Base-by-base conservation (phyloP, 2,113 vertebrate species). In the Mastomys natalensis region DNA sequence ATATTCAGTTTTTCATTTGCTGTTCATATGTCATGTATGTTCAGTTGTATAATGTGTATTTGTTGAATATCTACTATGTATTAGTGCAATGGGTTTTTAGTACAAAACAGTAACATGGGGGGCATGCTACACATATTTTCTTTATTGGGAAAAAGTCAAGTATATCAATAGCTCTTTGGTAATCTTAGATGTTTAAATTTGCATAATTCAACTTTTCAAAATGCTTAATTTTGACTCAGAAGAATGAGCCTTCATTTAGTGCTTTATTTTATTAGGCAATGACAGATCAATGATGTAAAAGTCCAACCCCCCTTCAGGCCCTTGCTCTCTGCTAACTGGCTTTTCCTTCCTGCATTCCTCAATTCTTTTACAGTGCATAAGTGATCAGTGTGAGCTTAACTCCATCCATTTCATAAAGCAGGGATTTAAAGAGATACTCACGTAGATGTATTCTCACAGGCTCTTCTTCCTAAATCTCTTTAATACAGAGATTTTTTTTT, bases 71-170 rank as follows among this genome's bases (percentile, higher is more conserved):
- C 37, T 77, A 81, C 19, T 40, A 6, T 43, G 12, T 58, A 10
- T 81, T n/a, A 55, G 1, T 64, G 2, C n/a, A 87, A 93, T 7
- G 22, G 55, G 40, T 64, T 91, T 94, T 91, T 34, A 62, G 58
- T 80, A 72, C 78, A 64, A 84, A 90, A 13, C 34, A 58, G 34
- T 58, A 74, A 70, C 34, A 90, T 5, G 7, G 70, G 60, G 74
- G 73, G 43, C 26, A 88, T 31, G 84, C 45, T 11, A 45, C 60
- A 34, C 77, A 64, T 76, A 58, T 77, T 97, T 95, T 62, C 31
- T 89, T 85, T 55, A 85, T 5, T 40, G 17, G 2, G 3, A 51
- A 10, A 90, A 94, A 88, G 1, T 45, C 5, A 80, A 90, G 21
- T 60, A 87, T 45, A 29, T 34, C 22, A 51, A 8, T 26, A 40